Percentiles rank a stretch among this genome's conserved stretches.
Conservation (phyloP, 2,113 vertebrate species). For the Bostrychus sinensis region DNA sequence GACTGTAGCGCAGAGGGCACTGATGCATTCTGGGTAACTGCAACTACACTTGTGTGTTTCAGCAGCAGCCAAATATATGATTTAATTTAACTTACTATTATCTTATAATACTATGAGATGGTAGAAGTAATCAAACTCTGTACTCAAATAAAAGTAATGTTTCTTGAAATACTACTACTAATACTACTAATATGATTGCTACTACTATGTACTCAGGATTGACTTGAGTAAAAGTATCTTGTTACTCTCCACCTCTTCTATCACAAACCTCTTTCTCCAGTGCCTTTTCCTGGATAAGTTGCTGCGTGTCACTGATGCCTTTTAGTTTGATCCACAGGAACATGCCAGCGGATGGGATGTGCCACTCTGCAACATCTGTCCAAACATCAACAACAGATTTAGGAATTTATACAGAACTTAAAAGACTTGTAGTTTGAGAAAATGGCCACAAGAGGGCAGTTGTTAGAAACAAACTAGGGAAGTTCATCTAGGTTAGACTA, state of each 20-base stretch:
- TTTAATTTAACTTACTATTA: not conserved
- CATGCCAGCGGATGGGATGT: constrained; percentile 89
- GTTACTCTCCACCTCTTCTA: too few species aligned
- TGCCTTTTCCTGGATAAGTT: constrained; percentile 89
- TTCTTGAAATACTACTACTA: too few species aligned
- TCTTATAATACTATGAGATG: not conserved
- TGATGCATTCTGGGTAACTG: constrained; percentile 10
- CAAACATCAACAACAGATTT: constrained; percentile 25
- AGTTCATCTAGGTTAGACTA: too few species aligned
- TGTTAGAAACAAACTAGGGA: too few species aligned
- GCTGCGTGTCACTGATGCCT: constrained; percentile 84
- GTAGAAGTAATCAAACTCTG: not conserved
- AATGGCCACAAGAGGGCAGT: constrained; percentile 5
- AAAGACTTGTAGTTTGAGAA: not conserved
- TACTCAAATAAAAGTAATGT: not conserved
- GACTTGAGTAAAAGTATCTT: too few species aligned
- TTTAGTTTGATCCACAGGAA: constrained; percentile 96
- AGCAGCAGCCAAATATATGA: too few species aligned
- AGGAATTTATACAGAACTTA: not conserved
- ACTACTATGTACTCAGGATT: too few species aligned
- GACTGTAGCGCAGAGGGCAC: not conserved
- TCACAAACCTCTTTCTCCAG: constrained; percentile 87
- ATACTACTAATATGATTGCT: too few species aligned
- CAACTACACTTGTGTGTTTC: not conserved
- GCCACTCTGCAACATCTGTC: constrained; percentile 91